A percentile compares a stretch with the other conserved stretches of the same genome.
phyloP scores from a whole-genome alignment of 1,140 invertebrate species.

The Caenorhabditis inopinata region DNA sequence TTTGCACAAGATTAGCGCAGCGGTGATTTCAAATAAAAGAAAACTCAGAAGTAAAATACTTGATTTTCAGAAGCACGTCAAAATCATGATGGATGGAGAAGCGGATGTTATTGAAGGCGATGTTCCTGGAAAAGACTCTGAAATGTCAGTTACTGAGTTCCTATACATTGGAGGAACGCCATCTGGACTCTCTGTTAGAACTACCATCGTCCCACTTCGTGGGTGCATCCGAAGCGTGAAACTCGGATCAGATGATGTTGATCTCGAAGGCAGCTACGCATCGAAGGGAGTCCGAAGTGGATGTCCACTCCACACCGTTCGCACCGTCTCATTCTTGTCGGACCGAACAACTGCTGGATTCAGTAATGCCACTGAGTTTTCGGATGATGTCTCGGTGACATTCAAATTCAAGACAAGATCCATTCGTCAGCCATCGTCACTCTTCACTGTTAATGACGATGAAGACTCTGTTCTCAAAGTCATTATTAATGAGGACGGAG shows the following conservation, averaged over 20 bases:
- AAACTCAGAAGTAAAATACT: conserved; percentile 36
- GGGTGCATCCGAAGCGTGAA: conserved; percentile 85
- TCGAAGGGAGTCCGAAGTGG: conserved; percentile 78
- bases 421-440: conserved; percentile 72
- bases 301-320: conserved; percentile 77
- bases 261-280: conserved; percentile 79
- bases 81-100: conserved; percentile 57
- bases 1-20: no score
- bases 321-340: conserved; percentile 67
- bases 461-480: conserved; percentile 73
- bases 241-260: conserved; percentile 73
- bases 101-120: conserved; percentile 56
- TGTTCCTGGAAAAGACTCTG: conserved; percentile 67
- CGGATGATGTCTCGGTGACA: conserved; percentile 73
- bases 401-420: conserved; percentile 81
- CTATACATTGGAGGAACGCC: conserved; percentile 80
- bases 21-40: no score
- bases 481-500: conserved; percentile 73
- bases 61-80: conserved; percentile 53
- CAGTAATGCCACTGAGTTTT: conserved; percentile 60
- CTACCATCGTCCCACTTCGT: conserved; percentile 76
- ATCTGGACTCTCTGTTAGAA: conserved; percentile 56
- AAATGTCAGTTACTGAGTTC: conserved; percentile 71
- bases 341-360: conserved; percentile 66
- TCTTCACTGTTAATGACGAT: conserved; percentile 77